Evolutionary conservation across 2,888 invertebrate genomes (phyloP), one percentile per base, ranked within the genome.

Genomic region (Orthosia gracilis): DNA sequence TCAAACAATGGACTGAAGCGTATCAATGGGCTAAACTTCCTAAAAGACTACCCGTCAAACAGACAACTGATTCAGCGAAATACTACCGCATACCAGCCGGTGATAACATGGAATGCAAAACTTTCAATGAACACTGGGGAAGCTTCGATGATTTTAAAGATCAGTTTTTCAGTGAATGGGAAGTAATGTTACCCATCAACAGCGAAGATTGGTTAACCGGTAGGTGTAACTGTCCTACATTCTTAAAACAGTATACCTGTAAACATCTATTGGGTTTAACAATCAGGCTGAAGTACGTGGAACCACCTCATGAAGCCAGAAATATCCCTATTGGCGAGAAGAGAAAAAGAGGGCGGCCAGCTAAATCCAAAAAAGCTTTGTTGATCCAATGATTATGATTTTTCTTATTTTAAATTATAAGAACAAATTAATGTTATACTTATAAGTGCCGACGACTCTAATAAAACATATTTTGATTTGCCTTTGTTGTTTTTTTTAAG

Each of bases 1-100:
- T 64, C 55, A 73, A 69, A 75, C 47, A 80, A 31, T 84, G 80
- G 82, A 82, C 78, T 59, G 75, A 71, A 75, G 66, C 4, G 81
- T 55, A 83, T 55, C 62, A 73, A 68, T 85, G 82, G 82, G 80
- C 82, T 23, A 77, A 82, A 63, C 55, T 58, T 47, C 26, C 66
- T 47, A 72, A 73, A 75, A 67, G 23, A 55, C 59, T 72, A 55
- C 49, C 66, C 40, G 31, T 67, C 40, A 50, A 54, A 62, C 67
- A 52, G 31, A 65, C 23, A 65, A 50, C 49, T 65, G 65, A 59
- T 26, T 64, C 55, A 54, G 55, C 55, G 63, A 55, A 58, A 55
- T 55, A 58, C 63, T 70, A 57, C 52, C 59, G 55, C 50, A 66
- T 66, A 66, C 66, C 75, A 62, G 66, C 69, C 49, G 61, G 59